Evolutionary conservation across 1,140 invertebrate genomes (phyloP).

Genomic region (Paracyclopina nana): DNA sequence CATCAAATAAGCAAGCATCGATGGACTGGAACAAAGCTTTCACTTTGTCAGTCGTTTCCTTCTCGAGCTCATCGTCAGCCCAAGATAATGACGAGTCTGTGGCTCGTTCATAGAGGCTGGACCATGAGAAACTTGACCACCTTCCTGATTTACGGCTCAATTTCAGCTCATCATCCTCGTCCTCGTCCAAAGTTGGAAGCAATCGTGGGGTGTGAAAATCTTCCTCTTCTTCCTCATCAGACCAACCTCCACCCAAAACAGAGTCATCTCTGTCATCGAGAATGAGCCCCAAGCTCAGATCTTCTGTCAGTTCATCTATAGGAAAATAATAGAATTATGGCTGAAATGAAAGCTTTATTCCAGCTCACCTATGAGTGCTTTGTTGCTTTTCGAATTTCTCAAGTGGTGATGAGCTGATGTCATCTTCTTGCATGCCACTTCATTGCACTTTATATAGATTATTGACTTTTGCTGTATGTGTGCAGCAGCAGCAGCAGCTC

Average conservation of each 20-base stretch:
- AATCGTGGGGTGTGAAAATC: neutral
- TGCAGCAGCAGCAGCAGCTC: too few relatives aligned
- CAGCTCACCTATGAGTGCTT: too few relatives aligned
- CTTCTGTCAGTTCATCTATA: too few relatives aligned
- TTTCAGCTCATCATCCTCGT: neutral
- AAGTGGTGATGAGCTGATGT: too few relatives aligned
- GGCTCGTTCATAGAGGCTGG: neutral
- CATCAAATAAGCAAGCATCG: neutral
- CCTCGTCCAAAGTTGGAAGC: neutral
- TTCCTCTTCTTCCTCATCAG: neutral
- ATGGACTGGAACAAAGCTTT: slow-evolving; percentile 4
- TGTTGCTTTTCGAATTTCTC: too few relatives aligned
- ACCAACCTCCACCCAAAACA: too few relatives aligned
- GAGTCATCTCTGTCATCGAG: neutral
- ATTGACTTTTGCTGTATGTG: too few relatives aligned
- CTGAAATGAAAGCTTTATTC: too few relatives aligned
- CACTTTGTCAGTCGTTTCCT: slow-evolving; percentile 1
- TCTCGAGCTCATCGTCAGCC: slow-evolving; percentile 7
- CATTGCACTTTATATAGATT: too few relatives aligned
- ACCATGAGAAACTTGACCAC: neutral
- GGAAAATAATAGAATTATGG: too few relatives aligned
- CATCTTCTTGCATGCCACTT: too few relatives aligned
- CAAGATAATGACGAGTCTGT: slow-evolving; percentile 11
- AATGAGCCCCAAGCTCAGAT: neutral
- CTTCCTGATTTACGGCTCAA: too few relatives aligned